Evolutionary conservation across 2,888 invertebrate species (phyloP).

Genomic region (Hemithea aestivaria): DNA sequence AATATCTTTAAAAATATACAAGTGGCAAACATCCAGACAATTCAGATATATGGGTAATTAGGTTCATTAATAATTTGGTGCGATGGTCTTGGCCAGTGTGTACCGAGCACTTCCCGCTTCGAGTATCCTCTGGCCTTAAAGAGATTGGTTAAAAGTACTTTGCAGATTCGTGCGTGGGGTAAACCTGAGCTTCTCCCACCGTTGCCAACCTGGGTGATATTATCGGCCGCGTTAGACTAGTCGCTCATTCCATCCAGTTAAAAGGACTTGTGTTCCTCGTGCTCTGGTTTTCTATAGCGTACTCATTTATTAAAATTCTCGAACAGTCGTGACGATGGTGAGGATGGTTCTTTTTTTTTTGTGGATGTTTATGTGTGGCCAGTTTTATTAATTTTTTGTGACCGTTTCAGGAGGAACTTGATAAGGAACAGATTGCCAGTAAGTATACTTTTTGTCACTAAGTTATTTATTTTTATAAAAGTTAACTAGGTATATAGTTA

Average conservation of each 20-base stretch:
- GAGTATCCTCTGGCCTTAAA: conserved; percentile 58
- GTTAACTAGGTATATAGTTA: too few relatives aligned
- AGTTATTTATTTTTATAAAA: conserved; percentile 2
- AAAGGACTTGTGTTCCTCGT: conserved; percentile 68
- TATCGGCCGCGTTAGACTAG: conserved; percentile 55
- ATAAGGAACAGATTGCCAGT: conserved; percentile 88
- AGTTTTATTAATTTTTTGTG: conserved; percentile 38
- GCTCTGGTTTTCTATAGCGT: conserved; percentile 61
- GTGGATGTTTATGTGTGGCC: conserved; percentile 20
- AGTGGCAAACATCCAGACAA: conserved; percentile 54
- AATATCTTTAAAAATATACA: conserved; percentile 27
- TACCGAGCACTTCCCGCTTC: conserved; percentile 42
- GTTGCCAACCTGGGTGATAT: conserved; percentile 70
- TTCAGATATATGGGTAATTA: conserved; percentile 52
- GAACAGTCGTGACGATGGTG: conserved; percentile 28
- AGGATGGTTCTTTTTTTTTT: conserved; percentile 12
- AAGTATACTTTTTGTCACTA: conserved; percentile 60
- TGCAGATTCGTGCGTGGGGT: conserved; percentile 43
- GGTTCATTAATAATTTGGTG: conserved; percentile 42
- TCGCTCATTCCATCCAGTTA: conserved; percentile 68
- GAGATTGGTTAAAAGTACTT: conserved; percentile 61
- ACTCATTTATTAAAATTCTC: conserved; percentile 53
- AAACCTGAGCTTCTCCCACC: conserved; percentile 33
- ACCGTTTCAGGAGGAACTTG: conserved; percentile 84
- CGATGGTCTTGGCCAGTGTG: conserved; percentile 42